Evolutionary conservation across 2,888 invertebrate genomes (phyloP).

Genomic region (Plemyria rubiginata): DNA sequence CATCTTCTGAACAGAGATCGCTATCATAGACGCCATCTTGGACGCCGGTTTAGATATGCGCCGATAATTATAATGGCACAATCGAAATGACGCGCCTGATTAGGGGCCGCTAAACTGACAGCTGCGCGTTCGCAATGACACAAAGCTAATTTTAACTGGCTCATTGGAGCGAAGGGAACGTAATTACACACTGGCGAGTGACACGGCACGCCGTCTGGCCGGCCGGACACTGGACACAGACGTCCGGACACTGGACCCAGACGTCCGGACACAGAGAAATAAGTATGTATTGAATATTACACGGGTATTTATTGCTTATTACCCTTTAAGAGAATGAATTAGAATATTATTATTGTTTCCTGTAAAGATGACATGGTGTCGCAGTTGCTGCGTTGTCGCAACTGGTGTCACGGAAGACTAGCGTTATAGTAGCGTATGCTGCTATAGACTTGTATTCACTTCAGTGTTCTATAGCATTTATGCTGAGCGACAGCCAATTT

Average conservation of each 20-base stretch:
- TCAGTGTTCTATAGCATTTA: too few species aligned
- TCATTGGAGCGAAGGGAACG: slow-evolving; percentile 51
- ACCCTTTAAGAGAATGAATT: too few species aligned
- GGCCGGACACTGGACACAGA: slow-evolving; percentile 25
- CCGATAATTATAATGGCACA: not conserved
- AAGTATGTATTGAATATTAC: not conserved
- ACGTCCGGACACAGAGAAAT: slow-evolving; percentile 19
- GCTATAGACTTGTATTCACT: too few species aligned
- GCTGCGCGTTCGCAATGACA: slow-evolving; percentile 37
- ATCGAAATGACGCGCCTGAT: slow-evolving; percentile 32
- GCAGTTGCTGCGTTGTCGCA: too few species aligned
- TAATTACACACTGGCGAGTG: slow-evolving; percentile 50
- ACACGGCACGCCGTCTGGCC: slow-evolving; percentile 24
- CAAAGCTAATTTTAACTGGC: slow-evolving; percentile 49
- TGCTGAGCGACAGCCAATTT: too few species aligned
- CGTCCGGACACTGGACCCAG: slow-evolving; percentile 20
- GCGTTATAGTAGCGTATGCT: too few species aligned
- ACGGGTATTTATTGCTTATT: too few species aligned
- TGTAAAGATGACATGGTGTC: too few species aligned
- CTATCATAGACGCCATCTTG: too few species aligned
- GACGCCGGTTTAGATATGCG: not conserved
- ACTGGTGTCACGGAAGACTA: too few species aligned
- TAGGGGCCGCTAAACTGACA: slow-evolving; percentile 39
- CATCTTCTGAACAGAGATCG: too few species aligned
- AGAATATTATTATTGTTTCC: too few species aligned